Evolutionary conservation across 2,113 vertebrate species (phyloP).

Genomic region (Paramisgurnus dabryanus): DNA sequence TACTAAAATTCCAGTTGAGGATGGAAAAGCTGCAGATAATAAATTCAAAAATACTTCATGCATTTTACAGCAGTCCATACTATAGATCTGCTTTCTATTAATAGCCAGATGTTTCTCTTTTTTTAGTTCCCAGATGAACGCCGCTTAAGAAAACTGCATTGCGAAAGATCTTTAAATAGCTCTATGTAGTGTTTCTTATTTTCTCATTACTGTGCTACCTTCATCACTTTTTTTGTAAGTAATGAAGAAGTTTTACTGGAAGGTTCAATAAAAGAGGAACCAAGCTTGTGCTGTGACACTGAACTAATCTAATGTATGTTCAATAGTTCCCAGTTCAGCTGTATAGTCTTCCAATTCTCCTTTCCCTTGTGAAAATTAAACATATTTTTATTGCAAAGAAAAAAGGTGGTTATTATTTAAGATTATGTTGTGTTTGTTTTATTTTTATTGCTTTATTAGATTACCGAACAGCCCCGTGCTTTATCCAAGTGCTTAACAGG

Average conservation of each 20-base stretch:
- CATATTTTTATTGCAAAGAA: no score
- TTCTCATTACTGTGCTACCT: no score
- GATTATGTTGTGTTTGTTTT: not conserved
- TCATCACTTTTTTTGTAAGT: no score
- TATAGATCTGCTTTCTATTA: not conserved
- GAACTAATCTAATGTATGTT: no score
- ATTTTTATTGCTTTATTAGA: slow-evolving; percentile 59
- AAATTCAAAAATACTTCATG: not conserved
- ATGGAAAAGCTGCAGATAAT: not conserved
- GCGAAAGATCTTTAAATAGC: no score
- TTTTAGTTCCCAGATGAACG: not conserved
- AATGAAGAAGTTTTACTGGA: no score
- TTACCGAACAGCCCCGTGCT: slow-evolving; percentile 80
- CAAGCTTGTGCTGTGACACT: no score
- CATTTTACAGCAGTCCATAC: not conserved
- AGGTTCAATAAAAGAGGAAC: no score
- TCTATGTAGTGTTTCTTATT: no score
- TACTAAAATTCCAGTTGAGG: not conserved
- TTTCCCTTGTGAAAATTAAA: not conserved
- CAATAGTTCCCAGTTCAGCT: not conserved
- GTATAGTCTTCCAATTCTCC: not conserved
- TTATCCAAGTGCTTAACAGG: slow-evolving; percentile 73
- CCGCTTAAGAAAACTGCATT: no score
- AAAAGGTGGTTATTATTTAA: not conserved
- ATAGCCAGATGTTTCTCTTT: not conserved